Percentiles rank a stretch among this genome's conserved stretches.
phyloP scores from a whole-genome alignment of 1,140 invertebrate species.

The Drosophila varians region DNA sequence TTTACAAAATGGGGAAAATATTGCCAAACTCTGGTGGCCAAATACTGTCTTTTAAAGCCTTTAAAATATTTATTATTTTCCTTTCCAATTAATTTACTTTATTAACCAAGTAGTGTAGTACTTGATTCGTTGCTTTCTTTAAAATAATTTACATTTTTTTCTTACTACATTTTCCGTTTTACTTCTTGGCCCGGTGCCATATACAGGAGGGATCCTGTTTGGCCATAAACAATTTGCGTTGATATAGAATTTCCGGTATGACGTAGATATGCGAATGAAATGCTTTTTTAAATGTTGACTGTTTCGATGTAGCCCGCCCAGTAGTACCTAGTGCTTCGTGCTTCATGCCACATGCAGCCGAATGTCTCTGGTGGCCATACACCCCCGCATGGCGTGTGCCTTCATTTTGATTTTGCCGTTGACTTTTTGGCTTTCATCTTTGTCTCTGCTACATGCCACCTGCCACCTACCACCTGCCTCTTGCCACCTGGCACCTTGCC shows the following conservation, averaged over 20 bases:
- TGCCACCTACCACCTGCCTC: not conserved
- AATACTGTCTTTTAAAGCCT: too few species aligned
- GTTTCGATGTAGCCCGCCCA: constrained; percentile 36
- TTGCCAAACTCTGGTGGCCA: too few species aligned
- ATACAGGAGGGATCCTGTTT: constrained; percentile 22
- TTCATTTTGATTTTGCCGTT: constrained; percentile 10
- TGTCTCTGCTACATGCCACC: not conserved
- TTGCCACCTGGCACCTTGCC: not conserved
- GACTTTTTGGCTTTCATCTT: constrained; percentile 44
- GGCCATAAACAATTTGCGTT: constrained; percentile 65
- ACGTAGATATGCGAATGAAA: constrained; percentile 54
- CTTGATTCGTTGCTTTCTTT: not conserved
- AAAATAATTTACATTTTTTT: not conserved
- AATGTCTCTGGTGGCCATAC: not conserved
- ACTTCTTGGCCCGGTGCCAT: not conserved
- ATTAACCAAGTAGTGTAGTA: constrained; percentile 4
- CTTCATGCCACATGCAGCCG: constrained; percentile 53
- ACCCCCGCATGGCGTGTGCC: constrained; percentile 4
- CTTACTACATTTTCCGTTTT: constrained; percentile 3
- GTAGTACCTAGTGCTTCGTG: not conserved
- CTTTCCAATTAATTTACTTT: too few species aligned
- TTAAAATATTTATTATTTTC: not conserved
- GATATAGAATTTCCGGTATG: constrained; percentile 69
- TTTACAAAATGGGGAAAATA: not conserved
- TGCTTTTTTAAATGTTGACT: constrained; percentile 64